Base-by-base conservation (phyloP, 2,797 vertebrate genomes). In the Channa striata region DNA sequence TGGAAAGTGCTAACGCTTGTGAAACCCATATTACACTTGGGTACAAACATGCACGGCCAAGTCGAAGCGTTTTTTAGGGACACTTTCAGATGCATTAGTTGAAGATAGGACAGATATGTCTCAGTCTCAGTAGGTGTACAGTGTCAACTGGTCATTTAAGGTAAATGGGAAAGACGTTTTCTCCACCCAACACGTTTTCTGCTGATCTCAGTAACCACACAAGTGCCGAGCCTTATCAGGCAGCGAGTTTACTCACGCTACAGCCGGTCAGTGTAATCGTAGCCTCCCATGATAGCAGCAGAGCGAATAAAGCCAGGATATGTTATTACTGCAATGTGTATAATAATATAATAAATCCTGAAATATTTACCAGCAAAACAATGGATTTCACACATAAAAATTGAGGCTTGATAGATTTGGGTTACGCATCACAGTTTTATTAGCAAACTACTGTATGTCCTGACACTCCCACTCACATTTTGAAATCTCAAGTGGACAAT, bases 151-250 rank as follows among this genome's bases (percentile, higher is more conserved):
- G 33, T 70, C 23, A 54, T 74, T 56, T 72, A 17, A 37, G 25
- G 4, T 30, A 33, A 48, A 46, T 17, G 30, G 16, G 68, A 23
- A 60, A 49, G 20, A 1, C 0, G 3, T 50, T 34, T 61, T 6
- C 60, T 34, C 23, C 39, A 44, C 43, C 58, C 30, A 7, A 10
- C 30, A 2, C 42, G n/a, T 30, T 40, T 14, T 58, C 39, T 71
- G 50, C 43, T 33, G 8, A 23, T 69, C 37, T 25, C 68, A 46
- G 25, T 54, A 59, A 25, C 59, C 33, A 52, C 30, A 54, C 72
- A 77, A 46, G 44, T 59, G 39, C 48, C 48, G 25, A 67, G 33
- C 40, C 58, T 69, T 75, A 78, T 74, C 69, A 60, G 53, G 61
- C 74, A 62, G 6, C 6, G 25, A 0, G 6, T 30, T 30, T 30